Percentiles rank a stretch among this genome's conserved stretches.
These are phyloP conservation scores for Osmerus mordax DNA, from an alignment of 2,113 vertebrate genomes.

Conservation along the genomic window DNA sequence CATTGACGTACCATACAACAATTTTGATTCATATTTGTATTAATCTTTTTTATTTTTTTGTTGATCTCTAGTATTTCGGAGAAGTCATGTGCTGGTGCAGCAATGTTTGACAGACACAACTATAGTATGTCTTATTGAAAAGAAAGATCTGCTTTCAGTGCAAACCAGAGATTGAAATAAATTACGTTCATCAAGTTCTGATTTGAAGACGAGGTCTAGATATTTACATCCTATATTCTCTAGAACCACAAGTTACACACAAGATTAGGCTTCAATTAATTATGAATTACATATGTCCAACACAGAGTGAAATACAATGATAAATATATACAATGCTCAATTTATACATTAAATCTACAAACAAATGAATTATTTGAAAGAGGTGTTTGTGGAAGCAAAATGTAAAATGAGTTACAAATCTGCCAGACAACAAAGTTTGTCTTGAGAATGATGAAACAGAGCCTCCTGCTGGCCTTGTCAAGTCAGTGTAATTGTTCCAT, in stretches of 20 bases:
- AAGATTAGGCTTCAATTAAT: not conserved
- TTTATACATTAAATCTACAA: constrained; percentile 19
- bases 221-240: too few species aligned
- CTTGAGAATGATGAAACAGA: constrained; percentile 24
- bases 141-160: too few species aligned
- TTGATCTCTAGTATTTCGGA: not conserved
- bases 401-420: not conserved
- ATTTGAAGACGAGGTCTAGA: too few species aligned
- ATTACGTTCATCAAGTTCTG: too few species aligned
- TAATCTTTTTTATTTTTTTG: not conserved
- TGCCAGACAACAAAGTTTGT: not conserved
- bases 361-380: not conserved
- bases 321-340: constrained; percentile 12
- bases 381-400: too few species aligned
- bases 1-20: constrained; percentile 38
- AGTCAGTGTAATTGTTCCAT: constrained; percentile 16
- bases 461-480: constrained; percentile 46
- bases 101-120: too few species aligned
- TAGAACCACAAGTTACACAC: not conserved
- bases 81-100: too few species aligned
- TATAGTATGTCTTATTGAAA: too few species aligned
- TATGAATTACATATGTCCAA: not conserved
- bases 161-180: too few species aligned
- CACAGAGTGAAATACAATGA: not conserved
- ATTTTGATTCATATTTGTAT: too few species aligned